Percentiles rank a stretch among this genome's conserved stretches.
Evolutionary conservation across 2,797 vertebrate genomes (phyloP).

Genomic region (Lithobates pipiens): DNA sequence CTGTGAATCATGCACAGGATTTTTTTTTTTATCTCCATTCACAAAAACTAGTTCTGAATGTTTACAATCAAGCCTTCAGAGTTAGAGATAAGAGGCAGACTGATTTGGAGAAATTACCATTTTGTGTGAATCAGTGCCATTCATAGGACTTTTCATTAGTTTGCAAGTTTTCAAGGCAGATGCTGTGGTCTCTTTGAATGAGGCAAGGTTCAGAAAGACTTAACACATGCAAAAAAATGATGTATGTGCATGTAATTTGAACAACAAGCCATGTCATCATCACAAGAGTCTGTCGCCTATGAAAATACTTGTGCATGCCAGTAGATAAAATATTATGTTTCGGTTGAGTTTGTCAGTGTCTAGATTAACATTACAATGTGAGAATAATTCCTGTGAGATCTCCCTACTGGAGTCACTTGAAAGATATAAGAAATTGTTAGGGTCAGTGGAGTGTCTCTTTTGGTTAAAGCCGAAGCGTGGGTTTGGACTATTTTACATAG

Average conservation of each 20-base stretch:
- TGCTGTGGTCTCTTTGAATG: not conserved
- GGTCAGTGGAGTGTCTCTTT: too few species aligned
- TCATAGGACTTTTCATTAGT: not conserved
- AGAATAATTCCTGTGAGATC: too few species aligned
- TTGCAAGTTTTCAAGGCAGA: not conserved
- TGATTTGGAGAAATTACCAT: constrained; percentile 6
- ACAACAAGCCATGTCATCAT: not conserved
- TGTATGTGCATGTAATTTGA: not conserved
- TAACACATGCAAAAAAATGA: not conserved
- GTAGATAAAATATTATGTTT: too few species aligned
- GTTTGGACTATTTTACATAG: too few species aligned
- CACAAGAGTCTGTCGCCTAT: not conserved
- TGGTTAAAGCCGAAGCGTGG: too few species aligned
- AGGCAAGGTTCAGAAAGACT: not conserved
- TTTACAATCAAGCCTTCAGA: constrained; percentile 2
- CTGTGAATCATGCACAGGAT: not conserved
- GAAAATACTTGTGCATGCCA: not conserved
- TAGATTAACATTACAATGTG: too few species aligned
- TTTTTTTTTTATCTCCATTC: not conserved
- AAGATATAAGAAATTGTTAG: too few species aligned
- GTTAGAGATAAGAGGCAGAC: not conserved
- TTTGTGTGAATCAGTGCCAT: constrained; percentile 7
- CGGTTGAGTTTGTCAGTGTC: too few species aligned
- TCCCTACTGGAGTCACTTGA: too few species aligned
- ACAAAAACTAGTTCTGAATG: not conserved